A percentile compares a stretch with the other conserved stretches of the same genome.
These are phyloP conservation scores for Escarpia spicata DNA, from an alignment of 2,888 invertebrate genomes.

Conservation along the genomic window DNA sequence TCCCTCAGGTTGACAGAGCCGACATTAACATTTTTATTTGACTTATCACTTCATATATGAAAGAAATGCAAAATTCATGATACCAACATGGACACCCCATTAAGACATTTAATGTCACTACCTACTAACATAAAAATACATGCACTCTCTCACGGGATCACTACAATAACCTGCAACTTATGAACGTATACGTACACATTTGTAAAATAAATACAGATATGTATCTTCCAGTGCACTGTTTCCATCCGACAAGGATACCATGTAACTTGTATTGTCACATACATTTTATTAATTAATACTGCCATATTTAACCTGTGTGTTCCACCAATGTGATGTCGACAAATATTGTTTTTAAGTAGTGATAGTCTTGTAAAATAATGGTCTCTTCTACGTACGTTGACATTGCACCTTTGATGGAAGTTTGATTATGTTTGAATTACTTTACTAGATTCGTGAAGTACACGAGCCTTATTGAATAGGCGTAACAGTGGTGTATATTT, in stretches of 20 bases:
- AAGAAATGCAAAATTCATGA: no score
- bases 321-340: background rate
- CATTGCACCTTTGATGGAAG: background rate
- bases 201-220: no score
- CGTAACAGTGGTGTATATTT: no score
- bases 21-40: no score
- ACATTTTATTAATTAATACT: background rate
- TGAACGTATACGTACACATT: no score
- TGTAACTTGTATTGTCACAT: background rate
- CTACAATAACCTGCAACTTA: no score
- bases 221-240: background rate
- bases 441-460: background rate
- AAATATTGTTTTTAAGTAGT: background rate
- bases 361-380: background rate
- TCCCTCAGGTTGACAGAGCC: no score
- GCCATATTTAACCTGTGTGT: background rate
- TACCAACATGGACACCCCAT: no score
- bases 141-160: background rate
- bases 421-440: background rate
- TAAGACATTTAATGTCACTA: no score
- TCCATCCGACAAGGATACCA: background rate
- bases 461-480: no score
- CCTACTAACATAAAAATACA: background rate
- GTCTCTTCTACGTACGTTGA: background rate
- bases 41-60: no score